These are phyloP conservation scores for Dendropsophus ebraccatus DNA, from an alignment of 2,113 vertebrate genomes.

Conservation along the genomic window DNA sequence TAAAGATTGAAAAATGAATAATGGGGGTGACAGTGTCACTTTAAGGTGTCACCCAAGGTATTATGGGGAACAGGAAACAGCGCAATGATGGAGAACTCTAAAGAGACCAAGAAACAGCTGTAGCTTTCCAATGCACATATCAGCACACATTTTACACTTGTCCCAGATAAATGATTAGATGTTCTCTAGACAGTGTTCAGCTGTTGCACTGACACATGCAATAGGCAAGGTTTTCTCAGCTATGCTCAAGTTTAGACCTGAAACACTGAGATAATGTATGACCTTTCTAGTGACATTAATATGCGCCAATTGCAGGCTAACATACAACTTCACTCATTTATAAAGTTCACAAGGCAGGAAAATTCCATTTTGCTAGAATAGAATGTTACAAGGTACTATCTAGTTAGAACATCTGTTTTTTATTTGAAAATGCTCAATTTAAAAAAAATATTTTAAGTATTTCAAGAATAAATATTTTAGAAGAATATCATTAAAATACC, in stretches of 20 bases:
- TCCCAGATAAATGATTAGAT: constrained; percentile 38
- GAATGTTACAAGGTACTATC: not conserved
- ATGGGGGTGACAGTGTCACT: not conserved
- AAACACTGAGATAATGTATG: not conserved
- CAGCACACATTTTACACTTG: constrained; percentile 32
- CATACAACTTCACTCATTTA: not conserved
- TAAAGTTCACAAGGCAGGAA: not conserved
- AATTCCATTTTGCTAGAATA: constrained; percentile 10
- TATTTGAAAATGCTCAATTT: not conserved
- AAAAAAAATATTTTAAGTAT: not conserved
- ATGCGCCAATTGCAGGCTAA: not conserved
- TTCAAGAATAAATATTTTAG: too few species aligned
- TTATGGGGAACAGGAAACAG: not conserved
- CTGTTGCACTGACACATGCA: constrained; percentile 1
- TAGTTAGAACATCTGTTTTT: not conserved
- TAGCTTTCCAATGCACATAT: constrained; percentile 11
- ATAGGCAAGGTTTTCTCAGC: not conserved
- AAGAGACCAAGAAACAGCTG: constrained; percentile 20
- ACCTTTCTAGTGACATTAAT: constrained; percentile 23
- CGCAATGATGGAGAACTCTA: constrained; percentile 13
- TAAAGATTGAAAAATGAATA: too few species aligned
- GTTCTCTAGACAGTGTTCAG: constrained; percentile 13
- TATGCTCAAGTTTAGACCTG: not conserved
- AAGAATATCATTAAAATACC: too few species aligned
- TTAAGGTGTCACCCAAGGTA: not conserved